phyloP scores from a whole-genome alignment of 2,113 vertebrate genomes.

The Scomber colias region DNA sequence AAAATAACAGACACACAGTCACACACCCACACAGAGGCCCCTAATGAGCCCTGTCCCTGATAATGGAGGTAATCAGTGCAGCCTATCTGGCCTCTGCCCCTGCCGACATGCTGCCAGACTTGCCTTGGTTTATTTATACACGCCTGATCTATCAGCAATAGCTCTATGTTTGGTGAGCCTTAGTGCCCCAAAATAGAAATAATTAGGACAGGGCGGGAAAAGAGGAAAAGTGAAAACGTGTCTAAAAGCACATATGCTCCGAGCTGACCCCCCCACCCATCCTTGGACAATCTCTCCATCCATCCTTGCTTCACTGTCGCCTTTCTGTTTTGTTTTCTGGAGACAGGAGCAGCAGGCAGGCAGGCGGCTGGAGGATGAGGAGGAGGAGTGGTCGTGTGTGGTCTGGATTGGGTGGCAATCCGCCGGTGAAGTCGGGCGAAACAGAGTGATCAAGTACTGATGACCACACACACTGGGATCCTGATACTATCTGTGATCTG shows the following conservation, averaged over 20 bases:
- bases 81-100: conserved; percentile 79
- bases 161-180: conserved; percentile 81
- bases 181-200: conserved; percentile 78
- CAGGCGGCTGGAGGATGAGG: background rate
- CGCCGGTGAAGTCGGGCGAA: conserved; percentile 67
- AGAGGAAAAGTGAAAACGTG: conserved; percentile 87
- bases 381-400: conserved; percentile 48
- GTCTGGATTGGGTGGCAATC: conserved; percentile 67
- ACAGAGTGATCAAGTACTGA: conserved; percentile 56
- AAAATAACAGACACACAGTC: conserved; percentile 35
- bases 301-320: conserved; percentile 56
- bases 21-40: conserved; percentile 49
- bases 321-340: conserved; percentile 63
- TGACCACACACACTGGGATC: conserved; percentile 65
- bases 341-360: conserved; percentile 42
- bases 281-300: conserved; percentile 61
- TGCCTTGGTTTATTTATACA: conserved; percentile 80
- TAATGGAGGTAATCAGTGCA: conserved; percentile 81
- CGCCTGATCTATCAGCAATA: conserved; percentile 79
- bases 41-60: conserved; percentile 68
- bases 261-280: conserved; percentile 28
- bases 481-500: conserved; percentile 42
- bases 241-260: conserved; percentile 72
- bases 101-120: conserved; percentile 72
- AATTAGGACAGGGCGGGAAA: conserved; percentile 85